These are phyloP conservation scores for Enhydra lutris DNA, from an alignment of 2,113 vertebrate genomes.

Conservation along the genomic window DNA sequence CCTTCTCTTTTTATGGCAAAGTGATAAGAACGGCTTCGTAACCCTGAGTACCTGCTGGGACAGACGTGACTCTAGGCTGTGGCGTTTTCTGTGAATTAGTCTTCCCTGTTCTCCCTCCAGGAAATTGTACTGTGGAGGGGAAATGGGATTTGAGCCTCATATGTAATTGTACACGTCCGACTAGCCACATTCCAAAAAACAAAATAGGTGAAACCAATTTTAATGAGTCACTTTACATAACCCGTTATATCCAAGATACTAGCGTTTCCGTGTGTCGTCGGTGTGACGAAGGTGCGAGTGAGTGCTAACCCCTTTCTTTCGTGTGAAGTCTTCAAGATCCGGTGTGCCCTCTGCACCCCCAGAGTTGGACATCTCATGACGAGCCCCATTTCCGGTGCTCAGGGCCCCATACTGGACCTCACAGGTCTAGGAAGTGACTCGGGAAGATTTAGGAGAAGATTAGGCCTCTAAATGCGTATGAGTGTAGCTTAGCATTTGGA, in stretches of 20 bases:
- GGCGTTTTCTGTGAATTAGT: neutral
- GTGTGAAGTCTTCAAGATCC: fast-evolving
- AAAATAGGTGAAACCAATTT: neutral
- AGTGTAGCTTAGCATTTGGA: neutral
- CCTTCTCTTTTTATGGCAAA: neutral
- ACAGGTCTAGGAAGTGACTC: neutral
- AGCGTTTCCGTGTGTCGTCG: too few relatives aligned
- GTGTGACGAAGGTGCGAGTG: neutral
- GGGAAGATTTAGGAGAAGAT: neutral
- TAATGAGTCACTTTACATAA: neutral
- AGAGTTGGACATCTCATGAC: neutral
- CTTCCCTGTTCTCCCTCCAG: too few relatives aligned
- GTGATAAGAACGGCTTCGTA: neutral
- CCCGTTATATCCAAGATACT: neutral
- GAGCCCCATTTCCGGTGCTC: neutral
- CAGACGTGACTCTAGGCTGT: too few relatives aligned
- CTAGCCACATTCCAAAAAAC: neutral
- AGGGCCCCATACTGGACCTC: fast-evolving
- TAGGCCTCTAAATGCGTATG: neutral
- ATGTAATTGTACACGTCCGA: neutral
- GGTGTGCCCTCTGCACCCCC: neutral
- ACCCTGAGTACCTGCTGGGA: neutral
- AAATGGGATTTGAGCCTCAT: neutral
- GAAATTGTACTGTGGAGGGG: neutral
- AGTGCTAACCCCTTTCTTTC: neutral